These are phyloP conservation scores for Nudaria mundana DNA, from an alignment of 2,888 invertebrate species.

Conservation along the genomic window DNA sequence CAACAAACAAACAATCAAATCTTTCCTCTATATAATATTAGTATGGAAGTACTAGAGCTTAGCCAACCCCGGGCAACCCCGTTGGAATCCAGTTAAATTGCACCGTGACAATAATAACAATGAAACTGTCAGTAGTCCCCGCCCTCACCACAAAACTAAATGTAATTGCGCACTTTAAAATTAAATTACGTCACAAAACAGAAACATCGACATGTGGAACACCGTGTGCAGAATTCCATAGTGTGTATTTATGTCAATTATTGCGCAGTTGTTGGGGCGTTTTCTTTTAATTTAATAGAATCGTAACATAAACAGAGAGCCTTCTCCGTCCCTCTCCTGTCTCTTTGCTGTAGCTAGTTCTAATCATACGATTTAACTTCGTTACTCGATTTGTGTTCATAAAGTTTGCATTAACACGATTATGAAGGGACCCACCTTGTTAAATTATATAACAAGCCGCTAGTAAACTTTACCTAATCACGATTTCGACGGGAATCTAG, in stretches of 20 bases:
- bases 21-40: no score
- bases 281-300: conserved; percentile 59
- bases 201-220: conserved; percentile 12
- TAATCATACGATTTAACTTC: conserved; percentile 10
- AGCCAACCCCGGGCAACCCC: no score
- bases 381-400: neutral
- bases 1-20: no score
- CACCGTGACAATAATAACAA: conserved; percentile 24
- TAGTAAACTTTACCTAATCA: no score
- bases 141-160: conserved; percentile 13
- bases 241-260: neutral
- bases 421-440: no score
- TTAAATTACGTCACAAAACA: conserved; percentile 15
- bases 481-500: no score
- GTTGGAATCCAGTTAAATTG: neutral
- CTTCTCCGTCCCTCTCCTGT: conserved; percentile 41
- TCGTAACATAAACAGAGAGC: conserved; percentile 51
- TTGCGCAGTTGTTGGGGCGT: conserved; percentile 17
- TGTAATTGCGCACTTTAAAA: conserved; percentile 27
- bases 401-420: no score
- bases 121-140: conserved; percentile 9
- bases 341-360: conserved; percentile 32
- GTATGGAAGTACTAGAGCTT: no score
- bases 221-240: conserved; percentile 3
- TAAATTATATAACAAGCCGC: no score